Evolutionary conservation across 2,888 invertebrate genomes (phyloP), one percentile per base, ranked within the genome.

Genomic region (Byasa hedistus): DNA sequence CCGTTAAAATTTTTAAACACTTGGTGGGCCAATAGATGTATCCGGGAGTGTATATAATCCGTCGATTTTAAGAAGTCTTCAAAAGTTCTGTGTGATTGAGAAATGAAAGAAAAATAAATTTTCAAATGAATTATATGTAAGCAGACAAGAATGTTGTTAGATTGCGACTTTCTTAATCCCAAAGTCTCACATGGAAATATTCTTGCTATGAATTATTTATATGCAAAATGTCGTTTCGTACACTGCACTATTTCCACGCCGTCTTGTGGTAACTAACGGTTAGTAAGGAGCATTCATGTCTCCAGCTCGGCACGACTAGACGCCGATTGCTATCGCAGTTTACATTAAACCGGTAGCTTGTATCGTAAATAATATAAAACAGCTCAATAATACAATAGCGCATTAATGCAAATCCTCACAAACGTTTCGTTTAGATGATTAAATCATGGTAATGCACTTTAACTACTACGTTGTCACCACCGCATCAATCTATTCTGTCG

Each of bases 281-380:
- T 55, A 62, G 52, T 44, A 54, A 24, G 52, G 54, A 54, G 62
- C 24, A 21, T 66, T 66, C 54, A 66, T 55, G 61, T 61, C 66
- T 66, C 57, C 52, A 48, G 39, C 39, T 52, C 65, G 36, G 61
- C 66, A 61, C 61, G 61, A 66, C 66, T 54, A 8, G 23, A 2
- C 2, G 21, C 22, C 21, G 66, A 66, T 66, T n/a, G 27, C 27
- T 21, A 66, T 66, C 66, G 52, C 15, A n/a, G 22, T 19, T 58
- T 66, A 39, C 39, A 66, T 66, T 66, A 61, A 39, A 52, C 61
- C 57, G 58, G 66, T 61, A 61, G 61, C 61, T 52, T 23, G 52
- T 52, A 61, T 52, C 56, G 23, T 61, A n/a, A 65, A 57, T 64
- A 52, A 58, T 65, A 56, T 22, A 60, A 61, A 39, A 61, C 39